Evolutionary conservation across 2,797 vertebrate species (phyloP).

Genomic region (Gambusia yucatana): DNA sequence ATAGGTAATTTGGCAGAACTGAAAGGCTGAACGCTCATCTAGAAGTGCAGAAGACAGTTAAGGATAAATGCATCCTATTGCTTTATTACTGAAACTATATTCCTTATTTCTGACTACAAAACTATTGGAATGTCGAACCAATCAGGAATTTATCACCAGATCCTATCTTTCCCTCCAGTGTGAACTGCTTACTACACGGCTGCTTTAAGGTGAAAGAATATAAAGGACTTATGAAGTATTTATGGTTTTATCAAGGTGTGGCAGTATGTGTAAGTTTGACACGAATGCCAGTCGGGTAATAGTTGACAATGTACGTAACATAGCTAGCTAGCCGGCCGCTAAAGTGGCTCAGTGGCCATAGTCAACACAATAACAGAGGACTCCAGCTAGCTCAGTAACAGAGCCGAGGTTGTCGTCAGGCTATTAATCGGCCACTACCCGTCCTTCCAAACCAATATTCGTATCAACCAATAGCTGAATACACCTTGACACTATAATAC

Average conservation of each 20-base stretch:
- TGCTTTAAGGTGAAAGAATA: neutral
- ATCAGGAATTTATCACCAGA: neutral
- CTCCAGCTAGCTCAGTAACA: conserved; percentile 43
- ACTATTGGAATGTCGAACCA: neutral
- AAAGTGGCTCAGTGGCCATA: conserved; percentile 11
- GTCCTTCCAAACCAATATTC: neutral
- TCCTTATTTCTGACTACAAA: neutral
- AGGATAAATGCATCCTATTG: neutral
- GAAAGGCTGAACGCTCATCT: neutral
- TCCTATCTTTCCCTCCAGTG: neutral
- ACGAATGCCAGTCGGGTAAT: neutral
- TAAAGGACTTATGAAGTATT: neutral
- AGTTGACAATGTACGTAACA: neutral
- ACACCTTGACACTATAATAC: fast-evolving
- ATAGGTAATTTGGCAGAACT: neutral
- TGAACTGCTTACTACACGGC: neutral
- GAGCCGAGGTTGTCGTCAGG: conserved; percentile 36
- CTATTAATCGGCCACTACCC: conserved; percentile 26
- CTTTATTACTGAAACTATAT: neutral
- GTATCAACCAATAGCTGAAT: neutral
- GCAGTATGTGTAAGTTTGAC: neutral
- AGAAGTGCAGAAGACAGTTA: neutral
- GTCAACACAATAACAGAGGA: conserved; percentile 47
- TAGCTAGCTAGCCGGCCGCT: conserved; percentile 8
- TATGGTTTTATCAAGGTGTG: neutral